Evolutionary conservation across 2,888 invertebrate genomes (phyloP).

Genomic region (Limnephilus auricula): DNA sequence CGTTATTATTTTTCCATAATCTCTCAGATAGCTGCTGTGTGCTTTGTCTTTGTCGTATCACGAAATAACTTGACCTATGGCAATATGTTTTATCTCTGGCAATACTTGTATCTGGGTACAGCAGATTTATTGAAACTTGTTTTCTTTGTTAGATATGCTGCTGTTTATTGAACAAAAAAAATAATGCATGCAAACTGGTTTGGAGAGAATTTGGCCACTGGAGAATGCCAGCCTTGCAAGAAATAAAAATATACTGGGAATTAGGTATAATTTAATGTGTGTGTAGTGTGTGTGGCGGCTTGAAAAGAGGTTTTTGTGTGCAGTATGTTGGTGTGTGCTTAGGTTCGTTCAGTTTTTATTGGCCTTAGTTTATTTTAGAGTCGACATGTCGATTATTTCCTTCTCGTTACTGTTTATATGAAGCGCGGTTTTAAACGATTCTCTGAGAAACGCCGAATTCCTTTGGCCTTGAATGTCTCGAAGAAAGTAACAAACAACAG

Average conservation of each 20-base stretch:
- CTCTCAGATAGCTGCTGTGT: background rate
- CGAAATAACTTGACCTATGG: slow-evolving; percentile 59
- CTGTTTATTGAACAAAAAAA: background rate
- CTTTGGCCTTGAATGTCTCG: background rate
- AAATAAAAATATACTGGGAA: background rate
- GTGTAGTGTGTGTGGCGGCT: background rate
- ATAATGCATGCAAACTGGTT: background rate
- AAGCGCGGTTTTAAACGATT: background rate
- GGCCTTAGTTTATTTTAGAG: background rate
- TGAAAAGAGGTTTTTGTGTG: background rate
- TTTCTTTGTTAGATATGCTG: background rate
- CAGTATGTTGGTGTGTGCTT: background rate
- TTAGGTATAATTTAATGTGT: background rate
- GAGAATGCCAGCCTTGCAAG: background rate
- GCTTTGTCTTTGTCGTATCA: slow-evolving; percentile 44
- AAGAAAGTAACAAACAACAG: background rate
- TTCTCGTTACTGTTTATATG: background rate
- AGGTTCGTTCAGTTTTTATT: background rate
- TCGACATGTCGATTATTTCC: background rate
- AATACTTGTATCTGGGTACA: background rate
- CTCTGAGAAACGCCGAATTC: background rate
- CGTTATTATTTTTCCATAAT: slow-evolving; percentile 17
- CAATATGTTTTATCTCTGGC: slow-evolving; percentile 49
- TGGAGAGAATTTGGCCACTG: background rate
- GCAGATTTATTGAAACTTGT: background rate